These are phyloP conservation scores for Cyprinus carpio DNA, from an alignment of 2,113 vertebrate genomes.

Conservation along the genomic window DNA sequence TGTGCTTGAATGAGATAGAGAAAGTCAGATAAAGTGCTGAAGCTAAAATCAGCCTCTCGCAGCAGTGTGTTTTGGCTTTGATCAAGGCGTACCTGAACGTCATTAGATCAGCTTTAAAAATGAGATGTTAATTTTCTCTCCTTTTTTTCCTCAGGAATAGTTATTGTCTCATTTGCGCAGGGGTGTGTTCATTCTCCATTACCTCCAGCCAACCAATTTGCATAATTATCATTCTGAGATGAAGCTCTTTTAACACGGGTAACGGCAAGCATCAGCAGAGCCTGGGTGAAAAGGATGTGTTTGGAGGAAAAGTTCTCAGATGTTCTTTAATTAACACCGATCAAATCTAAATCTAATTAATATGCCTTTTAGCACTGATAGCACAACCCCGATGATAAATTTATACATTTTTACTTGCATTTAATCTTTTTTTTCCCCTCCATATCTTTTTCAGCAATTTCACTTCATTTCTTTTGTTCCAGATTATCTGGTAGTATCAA, in stretches of 20 bases:
- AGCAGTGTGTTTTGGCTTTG: slow-evolving; percentile 60
- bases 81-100: slow-evolving; percentile 59
- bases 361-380: slow-evolving; percentile 31
- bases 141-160: slow-evolving; percentile 63
- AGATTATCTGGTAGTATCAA: neutral
- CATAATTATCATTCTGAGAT: slow-evolving; percentile 73
- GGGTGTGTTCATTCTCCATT: slow-evolving; percentile 69
- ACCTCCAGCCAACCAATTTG: slow-evolving; percentile 75
- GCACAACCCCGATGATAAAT: neutral
- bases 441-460: neutral
- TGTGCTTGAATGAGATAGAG: slow-evolving; percentile 2
- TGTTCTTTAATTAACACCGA: slow-evolving; percentile 37
- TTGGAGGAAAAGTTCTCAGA: slow-evolving; percentile 42
- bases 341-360: slow-evolving; percentile 51
- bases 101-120: slow-evolving; percentile 58
- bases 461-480: neutral
- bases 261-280: slow-evolving; percentile 54
- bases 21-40: slow-evolving; percentile 59
- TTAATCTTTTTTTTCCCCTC: neutral
- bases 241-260: slow-evolving; percentile 57
- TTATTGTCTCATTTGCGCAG: slow-evolving; percentile 69
- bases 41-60: slow-evolving; percentile 61
- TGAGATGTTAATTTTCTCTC: slow-evolving; percentile 65
- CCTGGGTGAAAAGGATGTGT: slow-evolving; percentile 39
- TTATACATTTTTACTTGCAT: neutral